A percentile compares a stretch with the other conserved stretches of the same genome.
Evolutionary conservation across 2,797 vertebrate genomes (phyloP).

Genomic region (Loriculus beryllinus): DNA sequence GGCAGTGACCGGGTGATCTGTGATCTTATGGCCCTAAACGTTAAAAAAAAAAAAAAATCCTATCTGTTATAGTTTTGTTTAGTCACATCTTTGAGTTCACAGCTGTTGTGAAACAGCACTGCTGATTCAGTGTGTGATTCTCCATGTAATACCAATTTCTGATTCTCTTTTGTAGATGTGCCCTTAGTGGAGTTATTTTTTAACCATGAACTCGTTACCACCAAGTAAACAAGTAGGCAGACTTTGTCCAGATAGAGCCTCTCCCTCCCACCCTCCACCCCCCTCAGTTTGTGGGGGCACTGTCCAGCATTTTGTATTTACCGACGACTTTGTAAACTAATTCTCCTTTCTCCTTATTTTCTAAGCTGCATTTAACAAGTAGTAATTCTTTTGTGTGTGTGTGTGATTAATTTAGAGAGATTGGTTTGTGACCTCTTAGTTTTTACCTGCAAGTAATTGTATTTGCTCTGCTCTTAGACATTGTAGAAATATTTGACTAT

Average conservation of each 20-base stretch:
- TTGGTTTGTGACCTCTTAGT: neutral
- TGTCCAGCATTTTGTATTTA: neutral
- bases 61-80: neutral
- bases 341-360: neutral
- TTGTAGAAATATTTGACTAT: neutral
- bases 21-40: neutral
- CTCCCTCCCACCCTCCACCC: neutral
- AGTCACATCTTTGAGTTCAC: neutral
- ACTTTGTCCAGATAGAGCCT: slow-evolving; percentile 35
- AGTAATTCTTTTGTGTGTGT: neutral
- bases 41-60: neutral
- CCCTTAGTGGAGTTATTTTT: slow-evolving; percentile 55
- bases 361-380: neutral
- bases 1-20: neutral
- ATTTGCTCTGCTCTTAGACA: neutral
- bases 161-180: neutral
- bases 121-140: neutral
- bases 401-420: neutral
- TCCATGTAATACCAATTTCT: neutral
- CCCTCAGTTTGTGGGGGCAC: neutral
- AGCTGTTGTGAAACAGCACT: neutral
- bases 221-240: slow-evolving; percentile 51
- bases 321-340: neutral
- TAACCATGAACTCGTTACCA: slow-evolving; percentile 53
- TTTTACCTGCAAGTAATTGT: neutral